Evolutionary conservation across 2,113 vertebrate species (phyloP).

Genomic region (Crypturellus undulatus): DNA sequence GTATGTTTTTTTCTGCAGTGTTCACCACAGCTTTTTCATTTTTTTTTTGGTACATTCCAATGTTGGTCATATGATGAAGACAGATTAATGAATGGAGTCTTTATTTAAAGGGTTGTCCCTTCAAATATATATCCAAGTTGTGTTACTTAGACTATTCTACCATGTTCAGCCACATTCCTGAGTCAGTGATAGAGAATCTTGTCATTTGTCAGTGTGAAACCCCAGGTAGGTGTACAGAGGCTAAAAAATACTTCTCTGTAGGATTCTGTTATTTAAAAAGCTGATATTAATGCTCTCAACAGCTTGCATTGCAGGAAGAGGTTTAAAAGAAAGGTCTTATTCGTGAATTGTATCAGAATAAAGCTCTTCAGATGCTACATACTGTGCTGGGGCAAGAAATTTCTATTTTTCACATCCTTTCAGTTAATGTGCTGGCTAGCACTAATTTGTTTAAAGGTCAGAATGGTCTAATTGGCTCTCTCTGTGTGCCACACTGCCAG

Average conservation of each 20-base stretch:
- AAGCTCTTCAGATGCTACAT: not conserved
- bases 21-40: not conserved
- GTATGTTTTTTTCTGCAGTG: not conserved
- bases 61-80: not conserved
- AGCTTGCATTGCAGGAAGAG: not conserved
- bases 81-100: not conserved
- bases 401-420: not conserved
- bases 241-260: not conserved
- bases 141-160: not conserved
- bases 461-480: not conserved
- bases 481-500: rapidly evolving
- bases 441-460: not conserved
- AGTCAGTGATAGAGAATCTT: not conserved
- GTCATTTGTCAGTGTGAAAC: not conserved
- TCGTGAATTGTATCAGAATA: not conserved
- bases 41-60: not conserved
- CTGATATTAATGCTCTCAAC: not conserved
- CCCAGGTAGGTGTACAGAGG: not conserved
- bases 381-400: not conserved
- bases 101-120: not conserved
- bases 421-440: not conserved
- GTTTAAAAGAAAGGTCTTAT: slow-evolving; percentile 12
- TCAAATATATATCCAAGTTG: not conserved
- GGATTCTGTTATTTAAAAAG: not conserved
- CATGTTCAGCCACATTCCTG: not conserved